Conservation (phyloP, 37 sponge, comb jelly and placozoan species). For the Trichoplax adhaerens region DNA sequence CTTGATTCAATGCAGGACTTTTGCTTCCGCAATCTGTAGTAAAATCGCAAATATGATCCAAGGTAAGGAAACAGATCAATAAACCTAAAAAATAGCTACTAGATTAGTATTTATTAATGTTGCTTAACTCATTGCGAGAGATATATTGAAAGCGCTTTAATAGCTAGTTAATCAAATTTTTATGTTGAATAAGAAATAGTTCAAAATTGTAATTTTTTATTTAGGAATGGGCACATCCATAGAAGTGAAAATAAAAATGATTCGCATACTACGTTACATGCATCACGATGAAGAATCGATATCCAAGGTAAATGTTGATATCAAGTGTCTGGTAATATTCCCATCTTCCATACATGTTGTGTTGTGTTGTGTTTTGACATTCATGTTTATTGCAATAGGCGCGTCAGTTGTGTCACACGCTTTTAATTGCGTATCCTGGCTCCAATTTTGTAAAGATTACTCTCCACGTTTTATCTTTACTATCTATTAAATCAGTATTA, state of each 20-base stretch:
- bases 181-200: too few relatives aligned
- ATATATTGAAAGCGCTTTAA: too few relatives aligned
- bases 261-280: slow-evolving; percentile 61
- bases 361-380: too few relatives aligned
- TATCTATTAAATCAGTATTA: slow-evolving; percentile 33
- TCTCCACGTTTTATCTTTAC: slow-evolving; percentile 54
- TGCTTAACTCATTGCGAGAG: too few relatives aligned
- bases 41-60: slow-evolving; percentile 68
- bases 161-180: too few relatives aligned
- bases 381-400: slow-evolving; percentile 27
- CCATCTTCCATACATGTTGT: too few relatives aligned
- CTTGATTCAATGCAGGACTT: slow-evolving; percentile 9
- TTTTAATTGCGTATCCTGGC: slow-evolving; percentile 54
- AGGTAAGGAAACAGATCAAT: slow-evolving; percentile 21
- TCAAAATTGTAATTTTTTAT: background rate
- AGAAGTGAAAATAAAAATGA: slow-evolving; percentile 49
- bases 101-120: background rate
- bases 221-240: slow-evolving; percentile 53
- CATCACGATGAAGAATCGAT: slow-evolving; percentile 47
- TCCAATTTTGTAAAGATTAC: slow-evolving; percentile 33
- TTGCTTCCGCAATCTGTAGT: slow-evolving; percentile 65
- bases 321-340: too few relatives aligned
- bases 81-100: background rate
- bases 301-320: slow-evolving; percentile 22
- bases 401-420: slow-evolving; percentile 51